A percentile compares a stretch with the other conserved stretches of the same genome.
Conservation (phyloP, 2,888 invertebrate species). For the Folsomia manolachei region DNA sequence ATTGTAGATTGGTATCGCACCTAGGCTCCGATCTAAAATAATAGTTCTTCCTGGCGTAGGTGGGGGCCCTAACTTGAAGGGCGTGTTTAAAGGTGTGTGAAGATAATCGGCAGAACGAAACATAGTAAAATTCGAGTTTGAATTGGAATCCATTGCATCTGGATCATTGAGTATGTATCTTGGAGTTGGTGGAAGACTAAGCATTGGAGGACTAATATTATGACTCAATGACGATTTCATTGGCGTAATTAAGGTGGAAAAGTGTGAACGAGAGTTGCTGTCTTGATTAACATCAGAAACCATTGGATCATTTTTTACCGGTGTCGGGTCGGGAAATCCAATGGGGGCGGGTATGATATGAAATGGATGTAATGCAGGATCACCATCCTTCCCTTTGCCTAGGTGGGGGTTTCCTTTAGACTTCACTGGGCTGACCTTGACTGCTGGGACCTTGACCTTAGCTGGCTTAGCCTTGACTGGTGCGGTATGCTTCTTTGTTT, state of each 20-base stretch:
- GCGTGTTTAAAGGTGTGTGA: not conserved
- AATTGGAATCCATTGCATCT: not conserved
- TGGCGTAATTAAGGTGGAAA: not conserved
- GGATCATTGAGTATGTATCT: not conserved
- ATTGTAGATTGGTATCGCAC: too few species aligned
- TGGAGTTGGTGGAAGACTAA: not conserved
- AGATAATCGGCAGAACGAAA: not conserved
- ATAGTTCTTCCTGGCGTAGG: not conserved
- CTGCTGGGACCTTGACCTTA: too few species aligned
- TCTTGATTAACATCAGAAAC: too few species aligned
- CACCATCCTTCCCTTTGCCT: too few species aligned
- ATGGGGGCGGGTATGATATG: constrained; percentile 29
- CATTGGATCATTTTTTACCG: constrained; percentile 20
- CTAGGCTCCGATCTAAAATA: not conserved
- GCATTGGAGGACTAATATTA: not conserved
- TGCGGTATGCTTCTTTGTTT: too few species aligned
- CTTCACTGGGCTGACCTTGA: not conserved
- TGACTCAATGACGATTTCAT: not conserved
- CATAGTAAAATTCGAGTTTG: not conserved
- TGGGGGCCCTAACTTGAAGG: not conserved
- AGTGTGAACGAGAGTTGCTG: not conserved
- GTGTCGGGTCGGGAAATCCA: constrained; percentile 39
- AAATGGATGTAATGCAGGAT: constrained; percentile 5
- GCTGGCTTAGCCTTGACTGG: too few species aligned
- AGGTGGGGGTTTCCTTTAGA: too few species aligned